phyloP scores from a whole-genome alignment of 2,888 invertebrate species.

The Heteromyza rotundicornis region DNA sequence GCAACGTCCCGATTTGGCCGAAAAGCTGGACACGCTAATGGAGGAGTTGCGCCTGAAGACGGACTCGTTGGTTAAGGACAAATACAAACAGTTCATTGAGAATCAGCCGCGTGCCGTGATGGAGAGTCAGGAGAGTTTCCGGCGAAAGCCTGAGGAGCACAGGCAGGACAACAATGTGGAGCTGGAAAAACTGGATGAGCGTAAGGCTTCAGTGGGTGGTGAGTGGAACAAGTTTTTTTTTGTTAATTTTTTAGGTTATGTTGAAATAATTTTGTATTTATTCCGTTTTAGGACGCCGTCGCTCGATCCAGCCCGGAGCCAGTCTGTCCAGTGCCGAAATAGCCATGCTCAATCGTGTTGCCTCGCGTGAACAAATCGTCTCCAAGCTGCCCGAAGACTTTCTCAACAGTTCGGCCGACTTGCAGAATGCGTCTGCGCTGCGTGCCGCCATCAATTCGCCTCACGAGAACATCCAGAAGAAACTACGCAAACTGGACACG shows the following conservation, averaged over 20 bases:
- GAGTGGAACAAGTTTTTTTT: slow-evolving; percentile 16
- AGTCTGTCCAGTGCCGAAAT: slow-evolving; percentile 68
- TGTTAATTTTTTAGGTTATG: neutral
- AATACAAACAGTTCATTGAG: slow-evolving; percentile 69
- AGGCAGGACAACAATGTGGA: slow-evolving; percentile 34
- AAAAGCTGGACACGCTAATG: slow-evolving; percentile 76
- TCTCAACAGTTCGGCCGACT: slow-evolving; percentile 50
- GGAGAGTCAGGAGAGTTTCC: slow-evolving; percentile 58
- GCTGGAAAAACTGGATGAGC: slow-evolving; percentile 38
- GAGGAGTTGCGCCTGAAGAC: slow-evolving; percentile 74
- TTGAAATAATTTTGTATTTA: neutral
- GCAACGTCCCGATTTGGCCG: slow-evolving; percentile 72
- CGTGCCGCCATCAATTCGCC: slow-evolving; percentile 48
- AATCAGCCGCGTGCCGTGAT: slow-evolving; percentile 60
- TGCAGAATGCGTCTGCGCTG: slow-evolving; percentile 39
- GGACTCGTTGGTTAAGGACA: slow-evolving; percentile 70
- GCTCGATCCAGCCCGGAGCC: slow-evolving; percentile 70
- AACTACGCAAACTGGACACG: slow-evolving; percentile 55
- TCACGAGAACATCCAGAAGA: slow-evolving; percentile 55
- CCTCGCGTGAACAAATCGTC: slow-evolving; percentile 49
- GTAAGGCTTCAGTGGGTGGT: slow-evolving; percentile 44
- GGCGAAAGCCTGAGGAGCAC: slow-evolving; percentile 29
- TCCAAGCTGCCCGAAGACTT: slow-evolving; percentile 47
- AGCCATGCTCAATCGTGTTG: slow-evolving; percentile 68
- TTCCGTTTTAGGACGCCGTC: slow-evolving; percentile 57